Evolutionary conservation across 2,888 invertebrate genomes (phyloP).

Genomic region (Aproaerema taeniolella): DNA sequence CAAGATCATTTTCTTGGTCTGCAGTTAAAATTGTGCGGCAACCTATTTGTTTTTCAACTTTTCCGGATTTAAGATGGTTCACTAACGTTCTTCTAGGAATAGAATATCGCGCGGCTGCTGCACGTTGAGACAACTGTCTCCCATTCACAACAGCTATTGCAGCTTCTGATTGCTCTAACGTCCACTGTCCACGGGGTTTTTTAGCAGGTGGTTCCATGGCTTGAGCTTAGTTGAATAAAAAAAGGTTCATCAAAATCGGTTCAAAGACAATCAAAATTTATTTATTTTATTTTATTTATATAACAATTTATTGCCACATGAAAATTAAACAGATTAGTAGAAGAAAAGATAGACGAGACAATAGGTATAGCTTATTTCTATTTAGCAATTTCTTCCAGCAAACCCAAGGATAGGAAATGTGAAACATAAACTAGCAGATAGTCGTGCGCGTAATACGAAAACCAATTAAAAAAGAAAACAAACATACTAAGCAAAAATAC

Average conservation of each 20-base stretch:
- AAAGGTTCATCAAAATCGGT: neutral
- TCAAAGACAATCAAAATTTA: neutral
- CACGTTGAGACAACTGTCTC: constrained; percentile 8
- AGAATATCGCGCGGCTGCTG: constrained; percentile 7
- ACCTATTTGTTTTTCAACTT: constrained; percentile 6
- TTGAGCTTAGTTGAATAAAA: neutral
- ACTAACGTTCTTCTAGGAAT: constrained; percentile 10
- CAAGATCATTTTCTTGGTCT: constrained; percentile 12
- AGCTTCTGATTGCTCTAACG: constrained; percentile 6
- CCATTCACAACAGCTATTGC: constrained; percentile 9
- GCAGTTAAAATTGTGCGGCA: constrained; percentile 3
- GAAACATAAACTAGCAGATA: no score
- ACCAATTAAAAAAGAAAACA: no score
- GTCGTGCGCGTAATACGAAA: no score
- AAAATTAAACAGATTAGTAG: neutral
- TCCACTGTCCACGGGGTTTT: constrained; percentile 11
- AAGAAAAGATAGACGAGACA: neutral
- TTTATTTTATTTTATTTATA: neutral
- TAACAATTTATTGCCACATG: neutral
- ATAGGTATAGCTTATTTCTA: no score
- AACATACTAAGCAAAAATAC: no score
- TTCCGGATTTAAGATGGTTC: constrained; percentile 9
- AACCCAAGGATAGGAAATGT: no score
- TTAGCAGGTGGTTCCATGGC: constrained; percentile 10
- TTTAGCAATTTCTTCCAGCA: no score